A percentile compares a stretch with the other conserved stretches of the same genome.
These are phyloP conservation scores for pig (Sus scrofa) DNA, from an alignment of 2,113 vertebrate species.

Conservation along the genomic window T2T-Sscrofa CM000814.6:39006001-39006500, in stretches of 20 bases:
- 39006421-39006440: not conserved
- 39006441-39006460: not conserved
- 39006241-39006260: not conserved
- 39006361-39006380: not conserved
- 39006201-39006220: not conserved
- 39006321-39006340: not conserved
- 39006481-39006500: not conserved
- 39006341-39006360: not conserved
- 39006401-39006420: not conserved
- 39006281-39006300: not conserved
- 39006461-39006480: not conserved
- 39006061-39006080: constrained; percentile 3
- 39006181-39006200: not conserved
- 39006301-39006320: not conserved
- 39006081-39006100: constrained; percentile 57
- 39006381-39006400: not conserved
- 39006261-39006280: not conserved
- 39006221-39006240: not conserved
- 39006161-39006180: not conserved
- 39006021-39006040: constrained; percentile 44
- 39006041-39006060: not conserved
- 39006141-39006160: not conserved
- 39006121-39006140: constrained; percentile 50
- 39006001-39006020: constrained; percentile 35
- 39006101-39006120: not conserved